Base-by-base conservation (phyloP, 2,888 invertebrate genomes). In the Drosophila testacea region DNA sequence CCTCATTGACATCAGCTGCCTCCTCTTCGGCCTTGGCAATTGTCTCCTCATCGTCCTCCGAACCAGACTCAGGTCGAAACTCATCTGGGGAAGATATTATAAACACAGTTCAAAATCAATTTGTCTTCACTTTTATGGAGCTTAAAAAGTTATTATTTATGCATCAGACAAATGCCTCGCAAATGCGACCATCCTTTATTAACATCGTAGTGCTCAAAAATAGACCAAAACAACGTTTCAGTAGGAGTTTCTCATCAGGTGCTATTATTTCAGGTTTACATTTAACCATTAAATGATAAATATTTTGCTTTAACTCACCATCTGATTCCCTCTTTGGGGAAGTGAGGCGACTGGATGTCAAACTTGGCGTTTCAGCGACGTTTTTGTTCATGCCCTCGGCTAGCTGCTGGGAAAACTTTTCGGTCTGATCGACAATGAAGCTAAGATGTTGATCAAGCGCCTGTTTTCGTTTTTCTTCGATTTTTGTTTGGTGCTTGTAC, bases 351-450 rank as follows among this genome's bases (percentile, higher is more conserved):
- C 94, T 94, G 38, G 94, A 94, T 68, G 92, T 92, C 7, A 93
- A 91, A 77, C 94, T 94, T 7, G 93, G 91, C 36, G 83, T 81
- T 36, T 88, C 88, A 46, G 83, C 63, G 11, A 90, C 92, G 51
- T 93, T 92, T 91, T 95, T 95, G 86, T 95, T 96, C 94, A 97
- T 95, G 77, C 96, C 96, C 92, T 97, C 97, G 4, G 97, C 97
- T 67, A 98, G 93, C 93, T 97, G 95, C 32, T 96, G 96, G 38
- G 98, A 98, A 94, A 98, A 99, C 91, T 98, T 98, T 93, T 99
- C 99, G 0, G 99, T 99, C 93, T 98, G 98, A 93, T 98, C 99
- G 67, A 99, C 99, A 91, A 99, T 98, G 92, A 98, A 98, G 92
- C 97, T 97, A 69, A 99, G 94, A 93, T 99, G 99, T 90, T 98